Evolutionary conservation across 2,113 vertebrate genomes (phyloP).

Genomic region (Martes martes): DNA sequence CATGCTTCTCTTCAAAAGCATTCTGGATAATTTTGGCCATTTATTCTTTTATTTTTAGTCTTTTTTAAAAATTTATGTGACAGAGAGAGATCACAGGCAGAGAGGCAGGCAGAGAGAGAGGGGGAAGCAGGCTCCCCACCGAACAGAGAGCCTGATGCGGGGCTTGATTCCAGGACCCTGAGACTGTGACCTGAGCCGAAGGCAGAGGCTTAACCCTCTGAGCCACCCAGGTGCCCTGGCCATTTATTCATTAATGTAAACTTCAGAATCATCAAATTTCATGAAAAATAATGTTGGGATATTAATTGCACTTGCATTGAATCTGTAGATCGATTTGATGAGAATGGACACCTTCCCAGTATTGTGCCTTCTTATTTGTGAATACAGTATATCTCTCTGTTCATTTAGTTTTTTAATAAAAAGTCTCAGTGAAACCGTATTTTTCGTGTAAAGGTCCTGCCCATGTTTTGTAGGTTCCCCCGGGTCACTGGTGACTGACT

Average conservation of each 20-base stretch:
- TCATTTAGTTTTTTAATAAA: neutral
- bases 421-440: neutral
- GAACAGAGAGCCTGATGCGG: no score
- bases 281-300: neutral
- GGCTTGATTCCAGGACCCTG: no score
- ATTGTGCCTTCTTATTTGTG: neutral
- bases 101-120: no score
- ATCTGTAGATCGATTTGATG: neutral
- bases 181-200: no score
- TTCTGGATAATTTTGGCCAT: neutral
- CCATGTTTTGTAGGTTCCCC: neutral
- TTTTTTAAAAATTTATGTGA: no score
- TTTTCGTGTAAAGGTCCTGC: neutral
- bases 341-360: neutral
- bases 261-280: neutral
- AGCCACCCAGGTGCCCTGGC: no score
- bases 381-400: neutral
- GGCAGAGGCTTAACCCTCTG: no score
- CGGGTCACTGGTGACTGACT: neutral
- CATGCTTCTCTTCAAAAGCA: neutral
- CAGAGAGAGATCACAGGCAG: no score
- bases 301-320: neutral
- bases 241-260: neutral
- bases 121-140: no score
- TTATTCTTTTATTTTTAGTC: neutral